Evolutionary conservation across 1,140 invertebrate genomes (phyloP).

Genomic region (Hycleus cichorii): DNA sequence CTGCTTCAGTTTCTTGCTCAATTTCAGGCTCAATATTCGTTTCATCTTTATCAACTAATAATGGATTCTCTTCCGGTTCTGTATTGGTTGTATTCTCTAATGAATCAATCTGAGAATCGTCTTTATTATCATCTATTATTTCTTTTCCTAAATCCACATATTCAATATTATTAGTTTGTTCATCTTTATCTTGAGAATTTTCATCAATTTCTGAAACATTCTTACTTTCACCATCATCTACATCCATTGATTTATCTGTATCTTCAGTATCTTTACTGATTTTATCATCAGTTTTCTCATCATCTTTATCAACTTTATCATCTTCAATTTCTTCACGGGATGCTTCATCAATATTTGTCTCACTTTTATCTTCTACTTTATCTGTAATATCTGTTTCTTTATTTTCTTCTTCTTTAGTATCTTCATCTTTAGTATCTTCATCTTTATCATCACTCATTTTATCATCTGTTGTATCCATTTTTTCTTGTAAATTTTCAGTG

Average conservation of each 20-base stretch:
- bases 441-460: not conserved
- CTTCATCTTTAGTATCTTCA: not conserved
- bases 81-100: constrained; percentile 11
- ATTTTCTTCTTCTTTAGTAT: not conserved
- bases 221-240: not conserved
- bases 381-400: not conserved
- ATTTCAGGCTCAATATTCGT: constrained; percentile 13
- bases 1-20: not conserved
- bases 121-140: constrained; percentile 6
- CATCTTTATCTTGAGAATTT: constrained; percentile 1
- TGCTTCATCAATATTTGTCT: not conserved
- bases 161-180: constrained; percentile 3
- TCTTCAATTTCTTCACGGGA: not conserved
- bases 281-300: not conserved
- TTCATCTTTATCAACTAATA: constrained; percentile 26
- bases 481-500: not conserved
- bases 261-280: constrained; percentile 2
- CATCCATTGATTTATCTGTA: not conserved
- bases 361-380: not conserved
- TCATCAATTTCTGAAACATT: not conserved
- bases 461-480: not conserved
- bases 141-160: constrained; percentile 2
- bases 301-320: not conserved
- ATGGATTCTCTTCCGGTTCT: constrained; percentile 18
- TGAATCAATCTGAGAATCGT: constrained; percentile 3